Evolutionary conservation across 2,888 invertebrate species (phyloP).

Genomic region (Agriopis leucophaearia): DNA sequence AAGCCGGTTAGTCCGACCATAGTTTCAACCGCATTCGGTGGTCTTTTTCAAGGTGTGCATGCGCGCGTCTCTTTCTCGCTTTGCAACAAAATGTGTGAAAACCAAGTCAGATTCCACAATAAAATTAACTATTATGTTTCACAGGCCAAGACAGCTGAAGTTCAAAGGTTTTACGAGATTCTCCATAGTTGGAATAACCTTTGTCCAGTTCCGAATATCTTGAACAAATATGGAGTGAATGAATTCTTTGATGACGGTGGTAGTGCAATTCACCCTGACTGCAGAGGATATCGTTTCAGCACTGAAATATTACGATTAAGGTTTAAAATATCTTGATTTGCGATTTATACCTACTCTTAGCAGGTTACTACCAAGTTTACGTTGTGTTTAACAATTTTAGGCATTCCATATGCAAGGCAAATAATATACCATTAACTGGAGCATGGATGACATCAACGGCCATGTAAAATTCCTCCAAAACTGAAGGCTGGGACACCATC

Average conservation of each 20-base stretch:
- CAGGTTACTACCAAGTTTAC: too few relatives aligned
- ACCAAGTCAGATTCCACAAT: background rate
- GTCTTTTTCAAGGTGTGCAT: too few relatives aligned
- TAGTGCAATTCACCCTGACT: slow-evolving; percentile 8
- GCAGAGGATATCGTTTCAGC: slow-evolving; percentile 4
- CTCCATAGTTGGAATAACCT: slow-evolving; percentile 9
- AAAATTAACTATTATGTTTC: background rate
- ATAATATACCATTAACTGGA: slow-evolving; percentile 6
- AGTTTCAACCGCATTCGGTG: too few relatives aligned
- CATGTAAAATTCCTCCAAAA: background rate
- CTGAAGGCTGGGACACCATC: slow-evolving; percentile 6
- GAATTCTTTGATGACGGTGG: slow-evolving; percentile 11
- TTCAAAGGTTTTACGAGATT: slow-evolving; percentile 7
- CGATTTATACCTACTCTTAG: too few relatives aligned
- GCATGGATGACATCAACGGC: slow-evolving; percentile 8
- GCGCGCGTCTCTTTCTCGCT: too few relatives aligned
- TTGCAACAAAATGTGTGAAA: too few relatives aligned
- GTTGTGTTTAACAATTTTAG: background rate
- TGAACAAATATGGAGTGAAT: slow-evolving; percentile 4
- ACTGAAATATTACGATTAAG: slow-evolving; percentile 3
- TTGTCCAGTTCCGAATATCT: slow-evolving; percentile 9
- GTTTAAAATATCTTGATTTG: background rate
- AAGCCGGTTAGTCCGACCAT: too few relatives aligned
- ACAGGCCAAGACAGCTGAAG: slow-evolving; percentile 8
- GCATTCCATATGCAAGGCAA: background rate